Conservation (phyloP, 2,888 invertebrate genomes). For the Dinocampus coccinellae region DNA sequence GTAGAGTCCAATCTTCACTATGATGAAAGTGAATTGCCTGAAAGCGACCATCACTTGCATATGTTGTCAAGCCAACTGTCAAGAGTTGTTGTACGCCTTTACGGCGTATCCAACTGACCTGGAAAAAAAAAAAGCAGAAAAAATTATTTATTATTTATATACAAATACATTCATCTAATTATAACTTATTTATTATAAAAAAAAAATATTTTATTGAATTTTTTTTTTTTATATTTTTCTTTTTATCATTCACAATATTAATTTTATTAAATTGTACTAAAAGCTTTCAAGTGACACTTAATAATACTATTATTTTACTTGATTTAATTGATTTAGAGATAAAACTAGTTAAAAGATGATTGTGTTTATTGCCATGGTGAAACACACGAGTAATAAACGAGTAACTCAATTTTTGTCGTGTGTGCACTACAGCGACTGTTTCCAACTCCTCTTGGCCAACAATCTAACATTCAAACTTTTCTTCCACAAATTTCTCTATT, state of each 20-base stretch:
- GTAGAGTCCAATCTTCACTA: slow-evolving; percentile 93
- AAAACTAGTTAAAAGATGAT: slow-evolving; percentile 31
- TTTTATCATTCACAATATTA: not conserved
- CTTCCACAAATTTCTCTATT: slow-evolving; percentile 19
- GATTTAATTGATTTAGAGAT: slow-evolving; percentile 13
- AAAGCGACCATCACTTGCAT: slow-evolving; percentile 90
- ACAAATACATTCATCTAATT: not conserved
- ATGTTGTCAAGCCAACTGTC: slow-evolving; percentile 88
- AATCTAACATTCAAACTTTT: slow-evolving; percentile 8
- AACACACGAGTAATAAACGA: slow-evolving; percentile 24
- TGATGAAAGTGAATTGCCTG: slow-evolving; percentile 88
- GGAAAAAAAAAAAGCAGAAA: slow-evolving; percentile 47
- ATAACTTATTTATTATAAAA: not conserved
- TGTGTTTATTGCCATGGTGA: slow-evolving; percentile 30
- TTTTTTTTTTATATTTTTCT: not conserved
- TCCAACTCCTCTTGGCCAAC: slow-evolving; percentile 11
- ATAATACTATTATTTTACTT: slow-evolving; percentile 17
- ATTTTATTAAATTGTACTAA: not conserved
- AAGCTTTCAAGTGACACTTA: slow-evolving; percentile 6
- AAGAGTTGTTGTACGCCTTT: slow-evolving; percentile 83
- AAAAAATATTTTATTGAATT: not conserved
- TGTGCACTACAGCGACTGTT: not conserved
- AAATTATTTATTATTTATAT: not conserved
- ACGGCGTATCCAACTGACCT: slow-evolving; percentile 89
- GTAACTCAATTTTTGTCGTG: slow-evolving; percentile 23